Conservation (phyloP, 1,140 invertebrate species). For the Bacillus rossius region DNA sequence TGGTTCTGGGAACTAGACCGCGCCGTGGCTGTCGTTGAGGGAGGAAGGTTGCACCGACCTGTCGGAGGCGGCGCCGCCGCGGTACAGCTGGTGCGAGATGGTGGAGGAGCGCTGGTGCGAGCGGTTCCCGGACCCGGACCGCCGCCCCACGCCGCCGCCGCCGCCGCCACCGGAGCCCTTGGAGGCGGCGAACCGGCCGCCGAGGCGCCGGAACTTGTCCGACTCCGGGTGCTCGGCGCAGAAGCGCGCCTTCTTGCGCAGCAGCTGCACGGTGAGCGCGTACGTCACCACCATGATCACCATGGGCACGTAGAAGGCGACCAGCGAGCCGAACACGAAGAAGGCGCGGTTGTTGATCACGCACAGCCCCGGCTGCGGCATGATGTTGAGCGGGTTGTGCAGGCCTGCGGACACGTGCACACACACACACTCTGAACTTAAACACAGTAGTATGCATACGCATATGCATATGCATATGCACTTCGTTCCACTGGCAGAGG, state of each 20-base stretch:
- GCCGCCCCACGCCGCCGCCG: slow-evolving; percentile 40
- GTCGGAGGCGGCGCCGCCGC: neutral
- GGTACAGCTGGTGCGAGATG: slow-evolving; percentile 4
- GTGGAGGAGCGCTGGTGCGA: slow-evolving; percentile 23
- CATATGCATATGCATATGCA: too few relatives aligned
- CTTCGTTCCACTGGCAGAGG: too few relatives aligned
- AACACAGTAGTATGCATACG: too few relatives aligned
- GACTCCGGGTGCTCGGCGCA: slow-evolving; percentile 52
- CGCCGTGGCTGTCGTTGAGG: too few relatives aligned
- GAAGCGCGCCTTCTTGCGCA: slow-evolving; percentile 49
- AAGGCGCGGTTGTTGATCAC: slow-evolving; percentile 83
- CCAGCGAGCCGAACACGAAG: slow-evolving; percentile 81
- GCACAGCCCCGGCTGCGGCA: slow-evolving; percentile 65
- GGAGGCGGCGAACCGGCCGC: slow-evolving; percentile 51
- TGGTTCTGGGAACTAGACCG: too few relatives aligned
- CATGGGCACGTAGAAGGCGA: slow-evolving; percentile 92
- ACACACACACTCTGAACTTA: too few relatives aligned
- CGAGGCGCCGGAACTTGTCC: slow-evolving; percentile 52
- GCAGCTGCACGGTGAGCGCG: slow-evolving; percentile 77
- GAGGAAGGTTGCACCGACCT: slow-evolving; percentile 1
- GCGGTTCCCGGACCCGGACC: slow-evolving; percentile 32
- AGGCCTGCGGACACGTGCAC: neutral
- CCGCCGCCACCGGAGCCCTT: slow-evolving; percentile 46
- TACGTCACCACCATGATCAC: slow-evolving; percentile 88
- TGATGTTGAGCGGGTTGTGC: slow-evolving; percentile 45